phyloP scores from a whole-genome alignment of 2,888 invertebrate species.

The Boloria selene region DNA sequence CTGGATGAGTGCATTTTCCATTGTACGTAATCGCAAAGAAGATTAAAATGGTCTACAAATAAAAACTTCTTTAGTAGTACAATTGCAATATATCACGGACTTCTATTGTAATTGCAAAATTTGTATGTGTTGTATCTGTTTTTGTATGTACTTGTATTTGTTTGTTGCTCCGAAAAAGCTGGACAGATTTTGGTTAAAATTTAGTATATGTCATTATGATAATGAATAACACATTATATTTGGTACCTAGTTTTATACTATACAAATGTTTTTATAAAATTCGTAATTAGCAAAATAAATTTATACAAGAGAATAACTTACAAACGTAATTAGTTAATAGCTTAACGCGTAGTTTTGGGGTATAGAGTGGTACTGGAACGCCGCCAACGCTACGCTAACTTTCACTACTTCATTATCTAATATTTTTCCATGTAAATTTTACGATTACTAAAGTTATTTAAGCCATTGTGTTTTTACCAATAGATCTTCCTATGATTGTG shows the following conservation, averaged over 20 bases:
- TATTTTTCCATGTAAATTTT: constrained; percentile 60
- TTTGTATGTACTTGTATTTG: no score
- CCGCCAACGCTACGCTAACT: constrained; percentile 59
- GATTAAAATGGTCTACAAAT: constrained; percentile 23
- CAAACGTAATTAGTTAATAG: constrained; percentile 17
- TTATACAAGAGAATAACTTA: neutral
- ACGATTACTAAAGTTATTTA: constrained; percentile 67
- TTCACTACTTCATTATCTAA: constrained; percentile 48
- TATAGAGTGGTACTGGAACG: constrained; percentile 57
- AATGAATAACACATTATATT: no score
- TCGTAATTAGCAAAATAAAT: neutral
- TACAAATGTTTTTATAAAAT: no score
- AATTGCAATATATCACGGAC: no score
- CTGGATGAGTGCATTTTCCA: constrained; percentile 25
- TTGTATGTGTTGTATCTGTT: no score
- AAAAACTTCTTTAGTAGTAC: constrained; percentile 1
- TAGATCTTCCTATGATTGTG: neutral
- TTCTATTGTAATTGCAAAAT: no score
- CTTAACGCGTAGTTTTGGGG: constrained; percentile 34
- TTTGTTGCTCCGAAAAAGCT: no score
- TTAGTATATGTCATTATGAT: no score
- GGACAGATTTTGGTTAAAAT: no score
- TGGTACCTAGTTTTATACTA: no score
- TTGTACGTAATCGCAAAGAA: constrained; percentile 21
- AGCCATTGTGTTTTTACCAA: constrained; percentile 48